These are phyloP conservation scores for Drosophila basisetae DNA, from an alignment of 2,888 invertebrate species.

Conservation along the genomic window DNA sequence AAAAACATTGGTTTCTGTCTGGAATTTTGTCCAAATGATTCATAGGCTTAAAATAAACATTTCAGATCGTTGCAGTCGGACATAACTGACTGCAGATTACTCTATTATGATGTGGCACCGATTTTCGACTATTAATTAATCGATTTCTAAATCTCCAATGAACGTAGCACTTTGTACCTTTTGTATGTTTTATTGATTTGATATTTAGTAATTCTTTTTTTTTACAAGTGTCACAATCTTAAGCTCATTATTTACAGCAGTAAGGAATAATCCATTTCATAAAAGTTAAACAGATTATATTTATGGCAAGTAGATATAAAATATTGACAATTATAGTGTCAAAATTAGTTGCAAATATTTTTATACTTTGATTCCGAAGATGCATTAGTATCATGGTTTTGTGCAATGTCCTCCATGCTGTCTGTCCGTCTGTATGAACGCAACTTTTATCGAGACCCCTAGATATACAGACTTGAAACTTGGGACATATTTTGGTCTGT, in stretches of 20 bases:
- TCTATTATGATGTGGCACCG: background rate
- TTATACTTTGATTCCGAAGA: too few species aligned
- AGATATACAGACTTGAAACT: too few species aligned
- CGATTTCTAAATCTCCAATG: background rate
- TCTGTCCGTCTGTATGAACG: too few species aligned
- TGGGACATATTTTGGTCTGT: too few species aligned
- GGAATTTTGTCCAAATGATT: background rate
- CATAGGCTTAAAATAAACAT: background rate
- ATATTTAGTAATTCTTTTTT: background rate
- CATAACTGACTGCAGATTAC: background rate
- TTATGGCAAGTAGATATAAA: background rate
- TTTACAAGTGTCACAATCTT: background rate
- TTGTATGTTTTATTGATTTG: background rate
- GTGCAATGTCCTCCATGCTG: too few species aligned
- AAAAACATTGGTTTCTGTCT: background rate
- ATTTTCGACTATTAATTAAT: background rate
- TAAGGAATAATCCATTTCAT: too few species aligned
- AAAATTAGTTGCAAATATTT: too few species aligned
- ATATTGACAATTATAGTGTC: background rate
- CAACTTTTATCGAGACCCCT: too few species aligned
- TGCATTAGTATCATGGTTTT: too few species aligned
- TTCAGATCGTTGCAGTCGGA: background rate
- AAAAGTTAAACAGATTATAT: too few species aligned
- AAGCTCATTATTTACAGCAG: too few species aligned
- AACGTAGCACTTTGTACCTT: background rate